These are phyloP conservation scores for Phodopus roborovskii DNA, from an alignment of 2,113 vertebrate species.

Conservation along the genomic window DNA sequence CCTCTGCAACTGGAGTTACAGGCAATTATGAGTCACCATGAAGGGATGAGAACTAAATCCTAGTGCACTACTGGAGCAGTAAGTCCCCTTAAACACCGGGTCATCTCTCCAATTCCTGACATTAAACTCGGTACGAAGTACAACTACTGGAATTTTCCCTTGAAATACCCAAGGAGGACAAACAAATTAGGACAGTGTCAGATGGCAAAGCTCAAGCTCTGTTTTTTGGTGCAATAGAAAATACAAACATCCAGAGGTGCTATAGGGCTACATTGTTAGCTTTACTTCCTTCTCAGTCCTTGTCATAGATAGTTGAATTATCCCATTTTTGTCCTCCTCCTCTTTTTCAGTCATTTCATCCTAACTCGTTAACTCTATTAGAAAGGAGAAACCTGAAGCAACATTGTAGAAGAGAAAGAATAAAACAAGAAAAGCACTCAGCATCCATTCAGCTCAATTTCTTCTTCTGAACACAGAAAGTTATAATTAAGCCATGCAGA, in stretches of 20 bases:
- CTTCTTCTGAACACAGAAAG: background rate
- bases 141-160: constrained; percentile 10
- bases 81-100: background rate
- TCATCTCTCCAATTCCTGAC: background rate
- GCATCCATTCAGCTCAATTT: constrained; percentile 16
- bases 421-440: constrained; percentile 24
- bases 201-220: background rate
- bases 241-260: background rate
- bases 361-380: constrained; percentile 6
- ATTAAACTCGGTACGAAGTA: background rate
- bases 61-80: background rate
- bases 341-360: background rate
- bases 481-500: background rate
- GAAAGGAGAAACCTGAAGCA: background rate
- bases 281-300: constrained; percentile 25
- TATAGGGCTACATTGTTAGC: background rate
- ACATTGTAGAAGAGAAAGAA: background rate
- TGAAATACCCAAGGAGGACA: constrained; percentile 15
- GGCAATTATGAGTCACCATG: background rate
- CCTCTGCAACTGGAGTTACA: background rate
- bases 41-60: background rate
- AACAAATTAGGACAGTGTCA: background rate
- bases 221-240: background rate
- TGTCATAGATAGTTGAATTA: background rate
- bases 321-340: no score